Percentiles rank a stretch among this genome's conserved stretches.
phyloP scores from a whole-genome alignment of 2,888 invertebrate species.

The Mantis religiosa region DNA sequence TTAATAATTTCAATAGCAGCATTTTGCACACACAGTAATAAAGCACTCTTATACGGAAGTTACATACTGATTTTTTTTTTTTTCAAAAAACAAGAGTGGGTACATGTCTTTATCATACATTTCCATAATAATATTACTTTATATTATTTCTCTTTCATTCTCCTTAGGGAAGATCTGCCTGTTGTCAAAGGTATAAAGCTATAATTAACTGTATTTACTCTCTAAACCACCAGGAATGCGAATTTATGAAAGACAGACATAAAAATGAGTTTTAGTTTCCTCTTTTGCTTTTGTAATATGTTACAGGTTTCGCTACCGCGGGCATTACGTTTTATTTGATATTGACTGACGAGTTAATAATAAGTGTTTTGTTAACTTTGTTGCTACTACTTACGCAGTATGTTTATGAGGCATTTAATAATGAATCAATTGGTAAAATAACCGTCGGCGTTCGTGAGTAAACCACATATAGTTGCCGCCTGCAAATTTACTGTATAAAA shows the following conservation, averaged over 20 bases:
- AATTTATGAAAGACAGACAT: not conserved
- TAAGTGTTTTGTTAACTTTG: not conserved
- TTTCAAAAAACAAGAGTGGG: too few species aligned
- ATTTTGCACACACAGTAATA: too few species aligned
- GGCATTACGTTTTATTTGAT: not conserved
- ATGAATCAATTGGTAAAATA: not conserved
- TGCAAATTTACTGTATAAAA: slow-evolving; percentile 1
- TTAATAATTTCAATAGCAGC: too few species aligned
- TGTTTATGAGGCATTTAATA: not conserved
- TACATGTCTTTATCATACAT: too few species aligned
- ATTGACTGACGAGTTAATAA: not conserved
- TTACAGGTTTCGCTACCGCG: not conserved
- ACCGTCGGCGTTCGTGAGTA: not conserved
- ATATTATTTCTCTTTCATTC: not conserved
- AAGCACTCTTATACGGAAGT: too few species aligned
- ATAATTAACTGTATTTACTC: too few species aligned
- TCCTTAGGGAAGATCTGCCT: not conserved
- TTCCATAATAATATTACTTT: not conserved
- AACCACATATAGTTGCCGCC: not conserved
- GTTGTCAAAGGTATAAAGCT: not conserved
- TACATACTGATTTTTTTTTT: too few species aligned
- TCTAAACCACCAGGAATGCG: not conserved
- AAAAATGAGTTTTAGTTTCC: not conserved
- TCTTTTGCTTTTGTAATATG: not conserved
- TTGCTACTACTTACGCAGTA: not conserved